These are phyloP conservation scores for Acanthosepion pharaonis DNA, from an alignment of 2,888 invertebrate genomes.

Conservation along the genomic window DNA sequence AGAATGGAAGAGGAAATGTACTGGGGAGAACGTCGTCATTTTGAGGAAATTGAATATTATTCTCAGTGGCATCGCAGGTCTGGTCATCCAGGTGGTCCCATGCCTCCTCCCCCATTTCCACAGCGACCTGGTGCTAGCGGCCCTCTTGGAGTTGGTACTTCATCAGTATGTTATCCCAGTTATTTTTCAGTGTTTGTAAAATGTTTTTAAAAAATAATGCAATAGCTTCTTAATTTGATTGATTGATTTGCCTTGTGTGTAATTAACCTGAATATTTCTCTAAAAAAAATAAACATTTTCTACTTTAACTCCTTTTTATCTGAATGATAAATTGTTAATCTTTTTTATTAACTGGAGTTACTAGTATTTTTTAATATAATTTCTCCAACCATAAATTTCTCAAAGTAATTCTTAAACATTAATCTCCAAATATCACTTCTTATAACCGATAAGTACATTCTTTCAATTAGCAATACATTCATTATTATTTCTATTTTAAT, in stretches of 20 bases:
- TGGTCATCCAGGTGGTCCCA: constrained; percentile 63
- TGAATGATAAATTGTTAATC: too few relatives aligned
- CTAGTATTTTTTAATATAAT: too few relatives aligned
- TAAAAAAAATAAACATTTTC: too few relatives aligned
- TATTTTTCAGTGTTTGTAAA: background rate
- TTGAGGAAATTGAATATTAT: constrained; percentile 66
- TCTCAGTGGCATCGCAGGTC: constrained; percentile 63
- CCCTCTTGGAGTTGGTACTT: constrained; percentile 43
- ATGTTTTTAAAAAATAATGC: background rate
- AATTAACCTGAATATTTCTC: too few relatives aligned
- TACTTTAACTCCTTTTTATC: too few relatives aligned
- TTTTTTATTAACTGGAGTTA: too few relatives aligned
- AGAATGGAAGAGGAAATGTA: constrained; percentile 87
- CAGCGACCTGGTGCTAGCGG: constrained; percentile 46
- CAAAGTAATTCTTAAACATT: too few relatives aligned
- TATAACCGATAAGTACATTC: too few relatives aligned
- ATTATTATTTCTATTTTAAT: too few relatives aligned
- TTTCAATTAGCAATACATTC: too few relatives aligned
- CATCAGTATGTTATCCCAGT: constrained; percentile 1
- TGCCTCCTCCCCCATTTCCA: constrained; percentile 56
- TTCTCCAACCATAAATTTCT: too few relatives aligned
- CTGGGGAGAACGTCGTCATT: constrained; percentile 86
- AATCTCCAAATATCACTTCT: too few relatives aligned
- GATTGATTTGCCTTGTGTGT: background rate
- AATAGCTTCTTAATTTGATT: background rate